A percentile compares a stretch with the other conserved stretches of the same genome.
Conservation (phyloP, 2,888 invertebrate genomes). For the Julus scandinavius region DNA sequence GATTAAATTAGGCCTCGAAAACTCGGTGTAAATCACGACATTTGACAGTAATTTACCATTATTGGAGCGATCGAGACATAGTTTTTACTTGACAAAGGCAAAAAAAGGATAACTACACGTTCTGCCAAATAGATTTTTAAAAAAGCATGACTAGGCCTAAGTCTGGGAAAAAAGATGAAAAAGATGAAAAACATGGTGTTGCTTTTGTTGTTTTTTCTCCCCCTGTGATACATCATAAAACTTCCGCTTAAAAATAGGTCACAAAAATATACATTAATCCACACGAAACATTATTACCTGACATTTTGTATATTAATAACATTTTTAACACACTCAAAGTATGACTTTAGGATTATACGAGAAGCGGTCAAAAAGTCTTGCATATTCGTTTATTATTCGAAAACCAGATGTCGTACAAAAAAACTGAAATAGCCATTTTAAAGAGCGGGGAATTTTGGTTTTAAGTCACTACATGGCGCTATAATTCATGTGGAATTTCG, state of each 20-base stretch:
- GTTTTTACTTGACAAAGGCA: not conserved
- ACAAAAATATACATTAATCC: not conserved
- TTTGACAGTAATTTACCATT: slow-evolving; percentile 14
- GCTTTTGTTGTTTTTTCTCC: not conserved
- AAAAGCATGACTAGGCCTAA: not conserved
- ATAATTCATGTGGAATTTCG: too few relatives aligned
- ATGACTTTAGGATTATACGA: slow-evolving; percentile 28
- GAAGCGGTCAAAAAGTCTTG: too few relatives aligned
- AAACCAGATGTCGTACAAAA: too few relatives aligned
- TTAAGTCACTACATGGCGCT: too few relatives aligned
- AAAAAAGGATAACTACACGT: not conserved
- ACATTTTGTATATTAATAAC: not conserved
- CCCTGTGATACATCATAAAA: not conserved
- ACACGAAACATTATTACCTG: not conserved
- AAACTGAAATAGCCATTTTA: too few relatives aligned
- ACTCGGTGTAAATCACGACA: not conserved
- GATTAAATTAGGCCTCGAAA: not conserved
- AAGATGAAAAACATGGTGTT: not conserved
- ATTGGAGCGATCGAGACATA: slow-evolving; percentile 23
- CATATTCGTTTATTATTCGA: too few relatives aligned
- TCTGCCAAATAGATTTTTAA: not conserved
- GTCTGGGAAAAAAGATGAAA: not conserved
- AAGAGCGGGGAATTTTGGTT: too few relatives aligned
- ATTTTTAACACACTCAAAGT: not conserved
- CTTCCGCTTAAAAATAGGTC: slow-evolving; percentile 33